phyloP scores from a whole-genome alignment of 1,140 invertebrate species.

The Hypsibius dujardini region DNA sequence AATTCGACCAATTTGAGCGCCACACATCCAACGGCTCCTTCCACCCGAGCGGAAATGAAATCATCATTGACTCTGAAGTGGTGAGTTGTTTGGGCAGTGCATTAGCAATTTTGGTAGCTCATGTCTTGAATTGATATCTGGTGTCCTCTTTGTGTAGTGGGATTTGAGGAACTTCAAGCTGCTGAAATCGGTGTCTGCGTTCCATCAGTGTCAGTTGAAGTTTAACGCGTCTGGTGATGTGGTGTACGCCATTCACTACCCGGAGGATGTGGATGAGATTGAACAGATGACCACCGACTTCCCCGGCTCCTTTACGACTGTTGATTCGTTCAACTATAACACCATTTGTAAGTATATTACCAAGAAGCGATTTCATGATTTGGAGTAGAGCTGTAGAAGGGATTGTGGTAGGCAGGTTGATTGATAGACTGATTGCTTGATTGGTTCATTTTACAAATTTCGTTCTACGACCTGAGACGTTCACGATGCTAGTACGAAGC shows the following conservation, averaged over 20 bases:
- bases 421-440: neutral
- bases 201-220: neutral
- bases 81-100: neutral
- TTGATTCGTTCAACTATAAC: neutral
- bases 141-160: slow-evolving; percentile 4
- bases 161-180: slow-evolving; percentile 6
- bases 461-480: neutral
- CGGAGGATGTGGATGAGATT: neutral
- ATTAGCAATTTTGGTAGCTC: neutral
- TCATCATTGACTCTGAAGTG: slow-evolving; percentile 1
- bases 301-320: neutral
- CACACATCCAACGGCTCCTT: slow-evolving; percentile 1
- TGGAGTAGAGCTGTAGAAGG: too few species aligned
- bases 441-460: neutral
- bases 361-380: too few species aligned
- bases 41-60: neutral
- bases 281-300: neutral
- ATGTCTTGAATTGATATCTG: too few species aligned
- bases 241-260: neutral
- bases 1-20: slow-evolving; percentile 12
- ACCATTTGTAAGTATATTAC: slow-evolving; percentile 2
- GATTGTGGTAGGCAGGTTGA: neutral
- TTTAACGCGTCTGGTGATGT: slow-evolving; percentile 7
- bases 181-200: neutral
- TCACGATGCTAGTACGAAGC: too few species aligned